phyloP scores from a whole-genome alignment of 1,140 invertebrate species.

The Hestina assimilis region DNA sequence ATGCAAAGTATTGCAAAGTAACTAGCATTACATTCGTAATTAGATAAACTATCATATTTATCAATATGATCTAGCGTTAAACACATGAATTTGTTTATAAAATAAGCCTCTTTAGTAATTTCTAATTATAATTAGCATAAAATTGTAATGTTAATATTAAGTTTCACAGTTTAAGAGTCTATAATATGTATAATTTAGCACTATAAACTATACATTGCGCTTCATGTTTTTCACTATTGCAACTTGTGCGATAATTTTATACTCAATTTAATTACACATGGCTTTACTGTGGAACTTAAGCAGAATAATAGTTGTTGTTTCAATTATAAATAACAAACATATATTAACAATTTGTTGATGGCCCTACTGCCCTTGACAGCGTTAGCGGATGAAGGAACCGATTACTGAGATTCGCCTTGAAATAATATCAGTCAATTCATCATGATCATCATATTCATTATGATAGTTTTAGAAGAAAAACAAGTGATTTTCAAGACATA shows the following conservation, averaged over 20 bases:
- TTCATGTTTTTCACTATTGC: not conserved
- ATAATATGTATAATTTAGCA: conserved; percentile 14
- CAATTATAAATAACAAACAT: no score
- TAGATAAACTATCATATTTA: conserved; percentile 6
- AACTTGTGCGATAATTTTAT: not conserved
- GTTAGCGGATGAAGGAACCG: no score
- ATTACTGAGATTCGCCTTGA: no score
- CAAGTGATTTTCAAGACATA: no score
- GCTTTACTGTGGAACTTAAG: no score
- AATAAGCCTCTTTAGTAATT: conserved; percentile 1
- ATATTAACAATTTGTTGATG: no score
- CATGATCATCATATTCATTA: no score
- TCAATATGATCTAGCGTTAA: not conserved
- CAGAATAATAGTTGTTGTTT: no score
- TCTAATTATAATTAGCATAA: conserved; percentile 23
- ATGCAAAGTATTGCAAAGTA: conserved; percentile 20
- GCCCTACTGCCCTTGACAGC: no score
- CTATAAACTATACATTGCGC: conserved; percentile 3
- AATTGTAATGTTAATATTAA: conserved; percentile 18
- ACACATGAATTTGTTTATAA: not conserved
- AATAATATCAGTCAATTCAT: no score
- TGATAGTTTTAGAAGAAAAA: no score
- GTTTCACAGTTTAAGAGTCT: conserved; percentile 5
- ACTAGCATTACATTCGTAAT: conserved; percentile 20
- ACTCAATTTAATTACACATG: not conserved